phyloP scores from a whole-genome alignment of 2,797 vertebrate genomes.

The Schizopygopsis malacanthus region DNA sequence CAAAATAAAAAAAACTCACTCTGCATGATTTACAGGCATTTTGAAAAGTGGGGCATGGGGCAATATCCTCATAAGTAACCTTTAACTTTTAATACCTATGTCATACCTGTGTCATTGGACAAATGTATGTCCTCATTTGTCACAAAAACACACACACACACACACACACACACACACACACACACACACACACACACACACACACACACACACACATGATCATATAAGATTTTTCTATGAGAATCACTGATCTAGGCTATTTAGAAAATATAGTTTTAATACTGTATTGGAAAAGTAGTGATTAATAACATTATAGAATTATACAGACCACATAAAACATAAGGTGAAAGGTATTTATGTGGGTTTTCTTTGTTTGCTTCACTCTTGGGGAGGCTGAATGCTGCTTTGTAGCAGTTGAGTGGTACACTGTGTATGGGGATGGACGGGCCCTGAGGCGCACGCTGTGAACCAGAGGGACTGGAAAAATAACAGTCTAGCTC shows the following conservation, averaged over 20 bases:
- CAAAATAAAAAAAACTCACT: no score
- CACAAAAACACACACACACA: no score
- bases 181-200: no score
- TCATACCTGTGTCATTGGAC: no score
- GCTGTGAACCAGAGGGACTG: slow-evolving; percentile 53
- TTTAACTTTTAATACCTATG: no score
- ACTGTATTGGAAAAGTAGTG: not conserved
- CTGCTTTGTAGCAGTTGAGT: slow-evolving; percentile 34
- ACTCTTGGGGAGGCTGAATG: slow-evolving; percentile 11
- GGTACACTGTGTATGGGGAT: slow-evolving; percentile 27
- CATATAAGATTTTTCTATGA: not conserved
- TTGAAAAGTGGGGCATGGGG: no score
- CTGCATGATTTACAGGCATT: no score
- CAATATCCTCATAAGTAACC: no score
- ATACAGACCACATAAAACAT: not conserved
- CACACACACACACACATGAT: not conserved
- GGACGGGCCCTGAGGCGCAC: slow-evolving; percentile 41
- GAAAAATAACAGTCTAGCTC: slow-evolving; percentile 64
- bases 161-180: no score
- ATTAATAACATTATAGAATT: not conserved
- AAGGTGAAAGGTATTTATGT: not conserved
- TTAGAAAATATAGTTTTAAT: not conserved
- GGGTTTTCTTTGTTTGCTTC: not conserved
- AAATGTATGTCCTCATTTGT: no score
- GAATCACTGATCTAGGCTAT: not conserved